Evolutionary conservation across 2,888 invertebrate genomes (phyloP).

Genomic region (Drosophila borborema): DNA sequence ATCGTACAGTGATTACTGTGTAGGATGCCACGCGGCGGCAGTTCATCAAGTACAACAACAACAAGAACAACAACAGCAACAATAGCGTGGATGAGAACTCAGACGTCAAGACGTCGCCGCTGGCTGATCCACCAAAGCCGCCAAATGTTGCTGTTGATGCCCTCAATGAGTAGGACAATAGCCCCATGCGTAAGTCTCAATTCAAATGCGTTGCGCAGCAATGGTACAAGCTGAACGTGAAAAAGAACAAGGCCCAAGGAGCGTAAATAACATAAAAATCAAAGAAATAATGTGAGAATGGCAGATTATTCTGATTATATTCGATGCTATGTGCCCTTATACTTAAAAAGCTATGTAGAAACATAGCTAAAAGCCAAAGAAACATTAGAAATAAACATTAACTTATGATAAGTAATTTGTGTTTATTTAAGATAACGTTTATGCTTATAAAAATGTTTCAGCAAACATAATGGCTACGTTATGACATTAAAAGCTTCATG

Average conservation of each 20-base stretch:
- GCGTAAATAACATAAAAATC: conserved; percentile 16
- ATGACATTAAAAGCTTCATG: neutral
- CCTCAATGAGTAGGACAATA: conserved; percentile 50
- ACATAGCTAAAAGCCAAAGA: neutral
- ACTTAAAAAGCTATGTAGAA: neutral
- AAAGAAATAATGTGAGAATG: conserved; percentile 4
- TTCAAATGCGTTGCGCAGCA: neutral
- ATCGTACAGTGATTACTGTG: conserved; percentile 65
- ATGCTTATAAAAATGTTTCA: neutral
- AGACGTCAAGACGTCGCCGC: conserved; percentile 37
- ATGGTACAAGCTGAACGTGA: conserved; percentile 1
- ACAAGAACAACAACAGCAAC: conserved; percentile 32
- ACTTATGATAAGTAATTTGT: neutral
- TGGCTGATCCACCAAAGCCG: conserved; percentile 24
- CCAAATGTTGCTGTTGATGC: conserved; percentile 52
- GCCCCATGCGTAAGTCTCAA: conserved; percentile 5
- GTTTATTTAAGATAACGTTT: neutral
- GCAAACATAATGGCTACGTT: neutral
- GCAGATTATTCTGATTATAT: neutral
- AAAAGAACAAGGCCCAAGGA: neutral
- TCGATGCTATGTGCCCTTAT: neutral
- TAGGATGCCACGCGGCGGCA: conserved; percentile 42
- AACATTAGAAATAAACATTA: neutral
- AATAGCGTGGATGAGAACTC: conserved; percentile 13
- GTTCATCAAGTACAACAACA: conserved; percentile 52